Base-by-base conservation (phyloP, 2,888 invertebrate genomes). In the Hypomecis atomaria region DNA sequence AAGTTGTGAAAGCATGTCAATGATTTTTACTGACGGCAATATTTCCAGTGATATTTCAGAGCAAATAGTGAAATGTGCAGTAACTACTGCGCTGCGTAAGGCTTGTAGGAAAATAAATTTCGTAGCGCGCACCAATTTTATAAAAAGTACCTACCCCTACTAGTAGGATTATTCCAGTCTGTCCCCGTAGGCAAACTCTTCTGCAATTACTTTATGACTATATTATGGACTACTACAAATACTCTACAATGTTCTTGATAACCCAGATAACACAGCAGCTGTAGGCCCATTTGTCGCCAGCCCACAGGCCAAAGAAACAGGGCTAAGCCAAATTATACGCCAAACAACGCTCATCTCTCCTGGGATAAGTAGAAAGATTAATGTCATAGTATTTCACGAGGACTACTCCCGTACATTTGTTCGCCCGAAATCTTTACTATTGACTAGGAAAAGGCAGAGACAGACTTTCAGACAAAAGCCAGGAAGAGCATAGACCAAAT, bases 331-430 rank as follows among this genome's bases (percentile, higher is more conserved):
- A 44, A 47, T 48, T 45, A 55, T 49, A 45, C 37, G 38, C 55
- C 49, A 45, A 47, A 59, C 43, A 59, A 49, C 42, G 52, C 40
- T 52, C 48, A 55, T 44, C 23, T 36, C 53, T 52, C 42, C 48
- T 36, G 54, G 37, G 53, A 23, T 40, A 62, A 50, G 54, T 50
- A 54, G 11, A 48, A 40, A 63, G 63, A 63, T 63, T 42, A 63
- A 63, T 59, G 40, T 36, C 43, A 13, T 34, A 38, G 38, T 55
- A 63, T 63, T 63, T 63, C 38, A 23, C 47, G 57, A 47, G 52
- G 44, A 63, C 53, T 59, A 55, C 49, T 55, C 52, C 57, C 37
- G 13, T 13, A 49, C 59, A 59, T 63, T 63, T 63, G 63, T 63
- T 54, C 49, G 34, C 48, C 49, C 45, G 45, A 55, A 63, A 63